Conservation (phyloP, 2,888 invertebrate genomes). For the Sialis fuliginosa region DNA sequence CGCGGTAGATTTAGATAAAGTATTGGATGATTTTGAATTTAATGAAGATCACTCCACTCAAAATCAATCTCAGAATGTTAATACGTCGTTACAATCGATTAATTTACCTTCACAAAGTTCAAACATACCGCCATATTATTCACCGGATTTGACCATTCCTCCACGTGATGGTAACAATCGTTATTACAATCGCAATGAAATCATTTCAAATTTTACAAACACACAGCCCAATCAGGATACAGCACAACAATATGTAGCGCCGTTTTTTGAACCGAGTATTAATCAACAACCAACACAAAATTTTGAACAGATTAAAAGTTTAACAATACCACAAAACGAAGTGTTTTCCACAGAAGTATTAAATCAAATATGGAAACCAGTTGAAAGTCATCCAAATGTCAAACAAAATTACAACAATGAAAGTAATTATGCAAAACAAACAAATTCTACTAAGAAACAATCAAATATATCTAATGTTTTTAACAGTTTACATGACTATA, state of each 20-base stretch:
- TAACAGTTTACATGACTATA: conserved; percentile 42
- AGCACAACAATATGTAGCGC: neutral
- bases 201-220: neutral
- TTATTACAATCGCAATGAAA: neutral
- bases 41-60: conserved; percentile 30
- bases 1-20: conserved; percentile 62
- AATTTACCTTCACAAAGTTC: neutral
- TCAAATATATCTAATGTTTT: conserved; percentile 41
- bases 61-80: neutral
- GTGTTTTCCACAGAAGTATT: conserved; percentile 5
- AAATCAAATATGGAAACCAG: conserved; percentile 7
- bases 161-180: neutral
- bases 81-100: neutral
- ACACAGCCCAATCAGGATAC: neutral
- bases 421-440: neutral
- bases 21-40: conserved; percentile 68
- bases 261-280: conserved; percentile 1
- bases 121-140: neutral
- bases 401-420: neutral
- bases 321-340: conserved; percentile 2
- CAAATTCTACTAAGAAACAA: conserved; percentile 11
- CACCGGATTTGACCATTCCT: neutral
- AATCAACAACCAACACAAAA: neutral
- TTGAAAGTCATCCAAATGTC: conserved; percentile 9
- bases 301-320: neutral